Percentiles rank a stretch among this genome's conserved stretches.
Evolutionary conservation across 1,140 invertebrate species (phyloP).

Genomic region (Microplitis mediator): DNA sequence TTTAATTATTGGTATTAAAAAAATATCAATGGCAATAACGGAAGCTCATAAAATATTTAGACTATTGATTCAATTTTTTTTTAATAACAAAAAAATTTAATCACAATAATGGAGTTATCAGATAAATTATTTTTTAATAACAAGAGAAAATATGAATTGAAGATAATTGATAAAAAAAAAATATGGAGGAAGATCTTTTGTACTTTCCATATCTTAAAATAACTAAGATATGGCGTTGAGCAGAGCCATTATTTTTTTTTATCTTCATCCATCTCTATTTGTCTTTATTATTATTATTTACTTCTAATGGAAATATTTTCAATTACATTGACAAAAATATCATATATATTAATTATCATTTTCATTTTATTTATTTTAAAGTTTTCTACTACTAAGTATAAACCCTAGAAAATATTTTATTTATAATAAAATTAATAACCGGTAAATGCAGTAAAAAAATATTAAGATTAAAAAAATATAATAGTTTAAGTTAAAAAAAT

Average conservation of each 20-base stretch:
- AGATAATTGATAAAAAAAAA: neutral
- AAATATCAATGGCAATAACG: neutral
- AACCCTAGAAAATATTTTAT: too few species aligned
- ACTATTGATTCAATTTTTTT: neutral
- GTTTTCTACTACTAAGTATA: too few species aligned
- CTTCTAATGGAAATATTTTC: neutral
- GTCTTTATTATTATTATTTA: slow-evolving; percentile 29
- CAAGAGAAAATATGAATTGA: too few species aligned
- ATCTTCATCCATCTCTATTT: slow-evolving; percentile 30
- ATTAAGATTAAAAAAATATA: too few species aligned
- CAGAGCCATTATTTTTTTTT: slow-evolving; percentile 37
- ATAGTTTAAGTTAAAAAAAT: too few species aligned
- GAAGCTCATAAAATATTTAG: neutral
- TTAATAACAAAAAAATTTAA: neutral
- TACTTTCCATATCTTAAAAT: slow-evolving; percentile 32
- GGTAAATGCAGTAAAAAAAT: too few species aligned
- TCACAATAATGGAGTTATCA: too few species aligned
- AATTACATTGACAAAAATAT: neutral
- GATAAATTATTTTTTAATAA: too few species aligned
- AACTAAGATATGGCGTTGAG: slow-evolving; percentile 36
- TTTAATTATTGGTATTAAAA: neutral
- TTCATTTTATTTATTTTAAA: too few species aligned
- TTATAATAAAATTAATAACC: too few species aligned
- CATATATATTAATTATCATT: too few species aligned
- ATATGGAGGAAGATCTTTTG: slow-evolving; percentile 34